Evolutionary conservation across 2,888 invertebrate species (phyloP).

Genomic region (Schizaphis graminum): DNA sequence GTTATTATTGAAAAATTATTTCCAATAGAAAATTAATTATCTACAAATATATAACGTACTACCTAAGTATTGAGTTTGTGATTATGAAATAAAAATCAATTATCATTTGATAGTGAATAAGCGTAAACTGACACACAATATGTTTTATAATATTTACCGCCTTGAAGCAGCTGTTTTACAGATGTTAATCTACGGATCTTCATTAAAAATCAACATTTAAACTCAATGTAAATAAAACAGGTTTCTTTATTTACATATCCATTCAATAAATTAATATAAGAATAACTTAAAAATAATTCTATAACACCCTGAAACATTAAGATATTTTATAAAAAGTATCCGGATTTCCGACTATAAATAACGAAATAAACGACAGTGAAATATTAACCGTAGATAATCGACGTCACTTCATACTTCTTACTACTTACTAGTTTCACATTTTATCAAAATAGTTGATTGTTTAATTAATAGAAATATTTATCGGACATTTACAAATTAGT

Average conservation of each 20-base stretch:
- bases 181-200: neutral
- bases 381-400: neutral
- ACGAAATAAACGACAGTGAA: neutral
- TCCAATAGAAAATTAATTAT: neutral
- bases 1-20: neutral
- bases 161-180: constrained; percentile 28
- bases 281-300: neutral
- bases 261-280: neutral
- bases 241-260: constrained; percentile 25
- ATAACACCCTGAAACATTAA: neutral
- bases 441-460: neutral
- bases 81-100: neutral
- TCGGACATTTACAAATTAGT: neutral
- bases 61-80: neutral
- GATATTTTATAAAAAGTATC: neutral
- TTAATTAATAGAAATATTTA: neutral
- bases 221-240: constrained; percentile 32
- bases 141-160: constrained; percentile 12
- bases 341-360: no score
- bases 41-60: neutral
- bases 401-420: neutral
- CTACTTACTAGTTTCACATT: neutral
- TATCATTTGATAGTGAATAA: neutral
- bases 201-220: neutral
- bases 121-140: neutral